A percentile compares a stretch with the other conserved stretches of the same genome.
phyloP scores from a whole-genome alignment of 2,888 invertebrate genomes.

The Cheilosia soror region DNA sequence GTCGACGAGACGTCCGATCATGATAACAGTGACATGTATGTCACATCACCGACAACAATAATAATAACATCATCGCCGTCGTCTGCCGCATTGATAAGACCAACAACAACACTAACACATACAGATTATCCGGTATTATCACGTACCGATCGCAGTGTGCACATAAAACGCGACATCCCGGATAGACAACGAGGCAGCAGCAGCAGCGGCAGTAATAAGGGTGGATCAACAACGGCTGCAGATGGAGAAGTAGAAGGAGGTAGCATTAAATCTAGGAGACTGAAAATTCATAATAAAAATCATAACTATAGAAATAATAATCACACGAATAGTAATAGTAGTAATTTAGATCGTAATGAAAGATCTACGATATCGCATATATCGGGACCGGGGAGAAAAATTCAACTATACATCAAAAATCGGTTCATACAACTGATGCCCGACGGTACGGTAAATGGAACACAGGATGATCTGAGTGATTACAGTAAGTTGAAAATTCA shows the following conservation, averaged over 20 bases:
- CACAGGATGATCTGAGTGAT: slow-evolving; percentile 91
- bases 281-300: slow-evolving; percentile 83
- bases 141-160: slow-evolving; percentile 83
- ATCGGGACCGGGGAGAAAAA: slow-evolving; percentile 92
- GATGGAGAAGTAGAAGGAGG: slow-evolving; percentile 77
- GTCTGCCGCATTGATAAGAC: slow-evolving; percentile 43
- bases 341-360: slow-evolving; percentile 84
- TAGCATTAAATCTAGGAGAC: slow-evolving; percentile 83
- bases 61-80: slow-evolving; percentile 37
- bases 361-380: slow-evolving; percentile 93
- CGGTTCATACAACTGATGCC: slow-evolving; percentile 92
- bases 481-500: slow-evolving; percentile 88
- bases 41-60: slow-evolving; percentile 71
- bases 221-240: slow-evolving; percentile 46
- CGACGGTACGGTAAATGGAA: slow-evolving; percentile 94
- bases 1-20: slow-evolving; percentile 44
- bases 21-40: slow-evolving; percentile 53
- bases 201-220: slow-evolving; percentile 26
- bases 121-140: slow-evolving; percentile 78
- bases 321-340: slow-evolving; percentile 76
- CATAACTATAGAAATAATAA: slow-evolving; percentile 76
- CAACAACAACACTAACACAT: slow-evolving; percentile 67
- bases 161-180: slow-evolving; percentile 63
- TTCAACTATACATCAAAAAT: slow-evolving; percentile 93
- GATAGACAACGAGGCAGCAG: slow-evolving; percentile 68